Evolutionary conservation across 2,888 invertebrate genomes (phyloP).

Genomic region (Hipparchia semele): DNA sequence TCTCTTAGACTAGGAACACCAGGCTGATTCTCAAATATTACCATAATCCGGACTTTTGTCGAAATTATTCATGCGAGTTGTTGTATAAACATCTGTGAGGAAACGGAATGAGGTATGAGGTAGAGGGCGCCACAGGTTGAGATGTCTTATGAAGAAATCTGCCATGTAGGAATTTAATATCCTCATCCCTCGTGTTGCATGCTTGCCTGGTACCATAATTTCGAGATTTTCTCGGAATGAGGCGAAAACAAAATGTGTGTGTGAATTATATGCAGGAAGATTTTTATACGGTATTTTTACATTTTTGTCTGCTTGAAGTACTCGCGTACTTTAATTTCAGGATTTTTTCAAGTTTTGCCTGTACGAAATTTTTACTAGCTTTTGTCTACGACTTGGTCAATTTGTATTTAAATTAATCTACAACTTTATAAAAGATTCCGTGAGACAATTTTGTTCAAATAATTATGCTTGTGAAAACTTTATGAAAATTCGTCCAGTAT

Average conservation of each 20-base stretch:
- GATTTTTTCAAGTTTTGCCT: too few relatives aligned
- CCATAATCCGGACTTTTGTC: conserved; percentile 68
- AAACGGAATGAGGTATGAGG: conserved; percentile 29
- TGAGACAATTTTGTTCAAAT: too few relatives aligned
- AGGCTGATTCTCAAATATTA: conserved; percentile 51
- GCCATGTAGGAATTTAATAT: conserved; percentile 35
- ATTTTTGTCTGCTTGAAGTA: neutral
- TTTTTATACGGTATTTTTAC: neutral
- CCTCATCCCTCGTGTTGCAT: conserved; percentile 10
- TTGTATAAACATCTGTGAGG: conserved; percentile 36
- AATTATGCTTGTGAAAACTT: too few relatives aligned
- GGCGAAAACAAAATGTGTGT: neutral
- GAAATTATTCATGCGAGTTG: conserved; percentile 46
- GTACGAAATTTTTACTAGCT: too few relatives aligned
- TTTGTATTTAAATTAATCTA: too few relatives aligned
- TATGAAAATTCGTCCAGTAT: too few relatives aligned
- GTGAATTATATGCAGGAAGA: neutral
- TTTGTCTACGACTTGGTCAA: too few relatives aligned
- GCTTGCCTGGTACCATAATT: conserved; percentile 12
- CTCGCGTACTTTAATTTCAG: neutral
- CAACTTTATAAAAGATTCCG: too few relatives aligned
- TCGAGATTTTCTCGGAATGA: conserved; percentile 1
- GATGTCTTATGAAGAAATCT: conserved; percentile 23
- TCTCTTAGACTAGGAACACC: conserved; percentile 17
- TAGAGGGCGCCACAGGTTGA: conserved; percentile 29